Base-by-base conservation (phyloP, 2,888 invertebrate genomes). In the Plagiodera versicolora region DNA sequence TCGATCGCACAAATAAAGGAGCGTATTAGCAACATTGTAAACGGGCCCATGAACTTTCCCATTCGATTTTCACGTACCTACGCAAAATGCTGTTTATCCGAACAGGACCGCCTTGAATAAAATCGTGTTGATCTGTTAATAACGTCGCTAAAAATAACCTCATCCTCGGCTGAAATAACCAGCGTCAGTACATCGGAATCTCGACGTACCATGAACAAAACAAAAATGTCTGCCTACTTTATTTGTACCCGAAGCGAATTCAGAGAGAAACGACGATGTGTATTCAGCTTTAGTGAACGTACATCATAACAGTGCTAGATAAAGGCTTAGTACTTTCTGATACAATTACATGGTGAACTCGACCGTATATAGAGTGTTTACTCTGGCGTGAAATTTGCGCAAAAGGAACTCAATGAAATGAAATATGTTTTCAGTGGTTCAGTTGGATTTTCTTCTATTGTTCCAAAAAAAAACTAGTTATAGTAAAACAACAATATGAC, bases 141-240 rank as follows among this genome's bases (percentile, higher is more conserved):
- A 18, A 19, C n/a, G 14, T 45, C 50, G 56, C 62, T 63, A 59
- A 63, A 63, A 63, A 63, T 63, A 63, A 49, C 47, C 44, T 39
- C 8, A 28, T 52, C 28, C 17, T 47, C 32, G 53, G 45, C 48
- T 18, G 47, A 62, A 47, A 53, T 62, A 53, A 19, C 45, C 46
- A 56, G 17, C 62, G 56, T 63, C 62, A 56, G 46, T 44, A 46
- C 56, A 59, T 53, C 28, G 62, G 59, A 63, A 63, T 63, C 35
- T 49, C 44, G 48, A 56, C 52, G 52, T 18, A 46, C 32, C 44
- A 35, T 17, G 39, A 48, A n/a, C 35, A 32, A 56, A 55, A 54
- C 54, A 56, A 62, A 59, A 11, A 59, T 62, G 56, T 56, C 59
- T 30, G 32, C 56, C 28, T 4, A 20, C 35, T 46, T 17, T 24